Evolutionary conservation across 2,113 vertebrate species (phyloP), one percentile per base, ranked within the genome.

Genomic region (Sander lucioperca): DNA sequence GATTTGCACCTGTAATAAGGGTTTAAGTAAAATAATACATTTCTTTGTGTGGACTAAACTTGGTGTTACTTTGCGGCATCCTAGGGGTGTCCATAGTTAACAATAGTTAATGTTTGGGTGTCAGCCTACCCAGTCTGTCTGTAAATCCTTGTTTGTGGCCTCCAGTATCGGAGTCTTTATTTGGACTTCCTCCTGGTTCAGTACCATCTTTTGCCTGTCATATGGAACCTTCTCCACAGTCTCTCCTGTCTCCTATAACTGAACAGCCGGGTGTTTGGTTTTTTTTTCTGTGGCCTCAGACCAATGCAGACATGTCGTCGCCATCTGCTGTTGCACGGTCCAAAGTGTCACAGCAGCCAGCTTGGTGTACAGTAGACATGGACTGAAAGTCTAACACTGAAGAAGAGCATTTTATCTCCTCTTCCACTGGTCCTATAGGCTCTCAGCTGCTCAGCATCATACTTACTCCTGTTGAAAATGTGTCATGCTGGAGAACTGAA

Each of bases 261-360:
- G 23, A 50, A 66, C 69, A 48, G 66, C 47, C 10, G 19, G 18
- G 33, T 82, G 69, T 65, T 69, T 50, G 2, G 51, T 51, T 58
- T 67, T 58, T 63, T 64, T 65, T 30, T 77, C 82, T 69, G 59
- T 10, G n/a, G 62, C 58, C 66, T 63, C 18, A 51, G 57, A 80
- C 84, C 73, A 67, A 14, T 54, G 84, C 75, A 82, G 59, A 84
- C 74, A 83, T 84, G 82, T 87, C 87, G 76, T 57, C 33, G 50
- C 87, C 85, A 87, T 84, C 80, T 91, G 85, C 59, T 78, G 79
- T 82, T 54, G 62, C 77, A 30, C 62, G 74, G 73, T 80, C 59
- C 65, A 65, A 71, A 59, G 76, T 72, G 77, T 84, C 74, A 68
- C 36, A 67, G 79, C 62, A 21, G 65, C 33, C 54, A 80, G 63